A percentile compares a stretch with the other conserved stretches of the same genome.
These are phyloP conservation scores for Dolichallabes microphthalmus DNA, from an alignment of 2,113 vertebrate genomes.

Conservation along the genomic window DNA sequence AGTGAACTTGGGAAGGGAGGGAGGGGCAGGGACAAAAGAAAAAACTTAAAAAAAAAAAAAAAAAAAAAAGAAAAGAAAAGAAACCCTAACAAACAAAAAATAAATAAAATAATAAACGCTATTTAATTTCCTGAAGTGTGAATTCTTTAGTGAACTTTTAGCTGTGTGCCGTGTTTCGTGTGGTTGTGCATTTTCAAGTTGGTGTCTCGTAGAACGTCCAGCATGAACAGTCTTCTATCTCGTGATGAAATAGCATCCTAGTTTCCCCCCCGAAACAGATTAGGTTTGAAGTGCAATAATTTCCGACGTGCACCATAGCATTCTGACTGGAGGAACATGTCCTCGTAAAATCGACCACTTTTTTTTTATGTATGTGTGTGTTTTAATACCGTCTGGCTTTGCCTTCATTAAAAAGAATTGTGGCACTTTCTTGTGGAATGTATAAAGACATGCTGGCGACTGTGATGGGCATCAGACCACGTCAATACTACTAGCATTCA, in stretches of 20 bases:
- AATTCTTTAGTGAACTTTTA: slow-evolving; percentile 44
- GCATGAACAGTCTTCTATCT: slow-evolving; percentile 66
- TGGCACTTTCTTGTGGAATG: slow-evolving; percentile 67
- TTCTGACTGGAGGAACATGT: slow-evolving; percentile 59
- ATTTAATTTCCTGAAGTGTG: slow-evolving; percentile 28
- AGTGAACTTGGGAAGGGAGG: slow-evolving; percentile 6
- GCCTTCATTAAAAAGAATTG: slow-evolving; percentile 52
- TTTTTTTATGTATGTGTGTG: slow-evolving; percentile 7
- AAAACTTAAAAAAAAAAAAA: too few species aligned
- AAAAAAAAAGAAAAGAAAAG: too few species aligned
- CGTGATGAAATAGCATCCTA: slow-evolving; percentile 65
- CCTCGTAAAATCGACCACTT: slow-evolving; percentile 17
- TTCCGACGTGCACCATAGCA: slow-evolving; percentile 69
- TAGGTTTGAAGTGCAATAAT: slow-evolving; percentile 76
- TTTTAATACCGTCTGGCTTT: slow-evolving; percentile 69
- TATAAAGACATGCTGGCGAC: slow-evolving; percentile 70
- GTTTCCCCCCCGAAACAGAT: slow-evolving; percentile 64
- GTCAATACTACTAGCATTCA: slow-evolving; percentile 67
- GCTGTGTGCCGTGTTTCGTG: slow-evolving; percentile 46
- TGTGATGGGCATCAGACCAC: slow-evolving; percentile 68
- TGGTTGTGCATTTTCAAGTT: slow-evolving; percentile 39
- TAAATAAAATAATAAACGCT: too few species aligned
- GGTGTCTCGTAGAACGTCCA: slow-evolving; percentile 52
- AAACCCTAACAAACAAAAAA: too few species aligned
- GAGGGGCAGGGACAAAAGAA: too few species aligned